A percentile compares a stretch with the other conserved stretches of the same genome.
Conservation (phyloP, 2,888 invertebrate species). For the Elegia similella region DNA sequence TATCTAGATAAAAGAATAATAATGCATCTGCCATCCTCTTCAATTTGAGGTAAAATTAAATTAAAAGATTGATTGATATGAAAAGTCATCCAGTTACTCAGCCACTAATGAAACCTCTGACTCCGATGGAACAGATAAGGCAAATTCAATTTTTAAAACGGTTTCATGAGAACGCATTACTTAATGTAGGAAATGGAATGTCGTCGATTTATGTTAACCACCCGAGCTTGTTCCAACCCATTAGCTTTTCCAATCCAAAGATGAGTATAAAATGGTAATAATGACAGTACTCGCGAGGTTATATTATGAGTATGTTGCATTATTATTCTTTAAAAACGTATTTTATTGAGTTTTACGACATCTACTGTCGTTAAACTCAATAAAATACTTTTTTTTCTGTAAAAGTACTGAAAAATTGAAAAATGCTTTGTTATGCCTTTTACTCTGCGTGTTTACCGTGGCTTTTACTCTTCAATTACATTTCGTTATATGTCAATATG, state of each 20-base stretch:
- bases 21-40: too few relatives aligned
- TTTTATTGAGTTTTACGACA: too few relatives aligned
- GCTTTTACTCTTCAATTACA: too few relatives aligned
- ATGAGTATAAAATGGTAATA: conserved; percentile 65
- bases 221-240: conserved; percentile 71
- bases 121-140: conserved; percentile 39
- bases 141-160: conserved; percentile 60
- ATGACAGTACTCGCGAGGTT: conserved; percentile 38
- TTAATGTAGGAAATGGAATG: conserved; percentile 71
- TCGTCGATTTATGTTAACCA: conserved; percentile 76
- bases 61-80: not conserved
- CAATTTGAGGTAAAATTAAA: not conserved
- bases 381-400: too few relatives aligned
- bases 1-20: too few relatives aligned
- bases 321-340: too few relatives aligned
- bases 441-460: too few relatives aligned
- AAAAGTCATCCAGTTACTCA: conserved; percentile 18
- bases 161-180: conserved; percentile 60
- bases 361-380: too few relatives aligned
- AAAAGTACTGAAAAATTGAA: too few relatives aligned
- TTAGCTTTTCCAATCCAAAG: conserved; percentile 76
- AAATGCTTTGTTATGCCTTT: too few relatives aligned
- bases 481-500: too few relatives aligned
- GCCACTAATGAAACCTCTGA: conserved; percentile 31
- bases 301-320: too few relatives aligned